phyloP scores from a whole-genome alignment of 2,113 vertebrate species.

The Anser cygnoides region DNA sequence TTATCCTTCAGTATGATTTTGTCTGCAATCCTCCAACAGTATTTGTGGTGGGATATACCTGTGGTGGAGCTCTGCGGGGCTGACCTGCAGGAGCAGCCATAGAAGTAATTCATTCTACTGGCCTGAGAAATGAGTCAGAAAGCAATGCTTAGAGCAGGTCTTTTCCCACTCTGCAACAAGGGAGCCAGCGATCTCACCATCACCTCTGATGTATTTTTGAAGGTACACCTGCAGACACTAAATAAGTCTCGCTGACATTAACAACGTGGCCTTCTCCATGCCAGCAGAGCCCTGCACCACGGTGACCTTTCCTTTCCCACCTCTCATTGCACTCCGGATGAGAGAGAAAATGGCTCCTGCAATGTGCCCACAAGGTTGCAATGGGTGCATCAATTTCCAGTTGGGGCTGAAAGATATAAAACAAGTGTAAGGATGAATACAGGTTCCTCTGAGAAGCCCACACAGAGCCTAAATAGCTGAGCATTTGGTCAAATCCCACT shows the following conservation, averaged over 20 bases:
- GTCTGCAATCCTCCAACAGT: background rate
- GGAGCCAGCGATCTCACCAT: background rate
- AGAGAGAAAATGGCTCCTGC: background rate
- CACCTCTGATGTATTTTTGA: background rate
- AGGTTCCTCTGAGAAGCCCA: background rate
- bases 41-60: background rate
- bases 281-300: background rate
- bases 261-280: accelerated
- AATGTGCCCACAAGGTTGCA: background rate
- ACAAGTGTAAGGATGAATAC: background rate
- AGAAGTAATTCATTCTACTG: background rate
- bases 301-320: background rate
- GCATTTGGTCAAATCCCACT: background rate
- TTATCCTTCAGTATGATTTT: background rate
- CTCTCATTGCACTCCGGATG: background rate
- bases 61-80: background rate
- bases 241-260: background rate
- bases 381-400: background rate
- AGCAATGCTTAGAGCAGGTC: background rate
- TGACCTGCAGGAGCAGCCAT: background rate
- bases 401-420: background rate
- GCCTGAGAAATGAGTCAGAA: background rate
- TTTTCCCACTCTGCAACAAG: background rate
- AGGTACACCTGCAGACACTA: background rate
- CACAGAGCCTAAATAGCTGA: background rate